Conservation (phyloP, 1,140 invertebrate genomes). For the Leptonema lineaticorne region DNA sequence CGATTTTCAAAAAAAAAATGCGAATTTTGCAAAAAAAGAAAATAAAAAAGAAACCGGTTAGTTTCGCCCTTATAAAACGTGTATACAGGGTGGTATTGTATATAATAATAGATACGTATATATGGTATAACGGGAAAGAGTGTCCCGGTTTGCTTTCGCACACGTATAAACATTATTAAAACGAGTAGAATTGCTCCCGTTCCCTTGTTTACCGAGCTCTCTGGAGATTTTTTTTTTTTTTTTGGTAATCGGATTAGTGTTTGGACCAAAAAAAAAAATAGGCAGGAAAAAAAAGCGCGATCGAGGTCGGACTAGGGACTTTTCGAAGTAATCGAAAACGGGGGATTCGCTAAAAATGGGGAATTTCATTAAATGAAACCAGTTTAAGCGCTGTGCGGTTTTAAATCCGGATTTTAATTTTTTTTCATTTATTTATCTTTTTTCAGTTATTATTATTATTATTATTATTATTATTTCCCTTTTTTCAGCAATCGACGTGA, state of each 20-base stretch:
- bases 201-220: constrained; percentile 35
- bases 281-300: constrained; percentile 13
- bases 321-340: constrained; percentile 25
- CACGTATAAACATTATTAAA: constrained; percentile 24
- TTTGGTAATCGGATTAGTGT: constrained; percentile 39
- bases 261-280: constrained; percentile 32
- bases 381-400: constrained; percentile 21
- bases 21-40: no score
- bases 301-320: constrained; percentile 1
- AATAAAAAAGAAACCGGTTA: no score
- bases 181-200: constrained; percentile 11
- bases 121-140: no score
- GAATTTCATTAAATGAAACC: constrained; percentile 31
- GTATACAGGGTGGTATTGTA: no score
- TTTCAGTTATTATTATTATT: no score
- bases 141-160: neutral
- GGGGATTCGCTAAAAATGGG: constrained; percentile 15
- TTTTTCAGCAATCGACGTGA: neutral
- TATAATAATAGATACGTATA: no score
- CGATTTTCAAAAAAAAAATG: no score
- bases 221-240: constrained; percentile 41
- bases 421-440: constrained; percentile 6
- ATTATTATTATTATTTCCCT: no score
- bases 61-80: no score
- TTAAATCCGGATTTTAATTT: constrained; percentile 12